Base-by-base conservation (phyloP, 2,797 vertebrate genomes). In the Muscicapa striata region DNA sequence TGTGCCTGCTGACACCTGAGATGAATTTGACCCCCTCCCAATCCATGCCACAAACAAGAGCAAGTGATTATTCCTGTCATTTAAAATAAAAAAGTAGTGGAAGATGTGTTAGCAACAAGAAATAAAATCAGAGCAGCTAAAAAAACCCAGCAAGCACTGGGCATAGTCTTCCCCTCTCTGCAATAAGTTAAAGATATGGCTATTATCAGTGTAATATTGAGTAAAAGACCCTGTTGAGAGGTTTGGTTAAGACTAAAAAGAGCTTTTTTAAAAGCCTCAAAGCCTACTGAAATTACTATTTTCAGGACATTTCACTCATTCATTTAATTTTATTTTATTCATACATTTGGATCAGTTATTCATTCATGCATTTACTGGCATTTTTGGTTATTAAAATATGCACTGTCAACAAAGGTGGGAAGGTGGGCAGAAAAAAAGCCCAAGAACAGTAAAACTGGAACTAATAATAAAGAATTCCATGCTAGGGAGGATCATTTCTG, bases 1-100 rank as follows among this genome's bases (percentile, higher is more conserved):
- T 0, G 0, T n/a, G 62, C 40, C 73, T 0, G 0, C 34, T 89
- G 22, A 68, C 38, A 84, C 29, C 41, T 4, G 1, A 48, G 54
- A 75, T 66, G 15, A 94, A 78, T 73, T 24, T 74, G 46, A 62
- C 24, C 15, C n/a, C 46, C 61, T 34, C 32, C 9, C 34, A 57
- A 43, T 61, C 51, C 1, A 1, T 0, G 6, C 14, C 5, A 15
- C 38, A 68, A 92, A 59, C n/a, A 83, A 51, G 34, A 83, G 16
- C 12, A 52, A 74, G 38, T 30, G 13, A 80, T 63, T 73, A 77
- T 78, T 62, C 30, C 15, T 5, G 6, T 32, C 23, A 30, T 40
- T 85, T 13, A 34, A 40, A 45, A 51, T n/a, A 9, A 22, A 66
- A 40, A 45, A 43, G 40, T 21, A 78, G 59, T 14, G 30, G 41